Evolutionary conservation across 2,113 vertebrate species (phyloP).

Genomic region (Prionailurus viverrinus): DNA sequence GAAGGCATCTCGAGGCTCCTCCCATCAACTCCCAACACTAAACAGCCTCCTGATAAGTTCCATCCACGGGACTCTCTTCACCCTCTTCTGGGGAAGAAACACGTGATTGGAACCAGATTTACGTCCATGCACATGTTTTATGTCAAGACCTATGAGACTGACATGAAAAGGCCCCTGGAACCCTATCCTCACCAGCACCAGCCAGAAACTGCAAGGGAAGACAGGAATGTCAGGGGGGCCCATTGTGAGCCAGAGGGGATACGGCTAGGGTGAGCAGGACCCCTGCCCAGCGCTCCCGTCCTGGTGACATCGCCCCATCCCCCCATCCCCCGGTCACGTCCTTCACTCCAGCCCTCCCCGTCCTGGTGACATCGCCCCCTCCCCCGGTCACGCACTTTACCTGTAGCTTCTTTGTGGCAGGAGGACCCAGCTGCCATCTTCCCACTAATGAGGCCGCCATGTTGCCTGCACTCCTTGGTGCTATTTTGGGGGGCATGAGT

Average conservation of each 20-base stretch:
- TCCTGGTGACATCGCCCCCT: too few species aligned
- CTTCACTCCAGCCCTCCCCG: too few species aligned
- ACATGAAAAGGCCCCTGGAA: accelerated
- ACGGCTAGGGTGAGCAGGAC: accelerated
- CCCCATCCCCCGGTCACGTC: too few species aligned
- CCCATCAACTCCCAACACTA: background rate
- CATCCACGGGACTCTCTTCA: background rate
- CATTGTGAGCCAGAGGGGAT: accelerated
- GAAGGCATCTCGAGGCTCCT: background rate
- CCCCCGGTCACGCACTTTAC: accelerated
- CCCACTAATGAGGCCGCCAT: accelerated
- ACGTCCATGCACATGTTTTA: background rate
- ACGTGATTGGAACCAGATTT: background rate
- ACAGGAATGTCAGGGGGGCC: accelerated
- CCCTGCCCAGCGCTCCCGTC: background rate
- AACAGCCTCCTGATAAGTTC: background rate
- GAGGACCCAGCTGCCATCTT: accelerated
- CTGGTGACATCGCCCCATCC: accelerated
- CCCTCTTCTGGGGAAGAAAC: background rate
- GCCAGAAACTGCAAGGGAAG: background rate
- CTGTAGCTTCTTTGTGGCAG: accelerated
- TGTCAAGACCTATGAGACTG: background rate
- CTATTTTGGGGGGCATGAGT: accelerated
- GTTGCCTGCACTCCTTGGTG: accelerated
- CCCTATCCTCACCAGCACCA: accelerated